Base-by-base conservation (phyloP, 2,797 vertebrate genomes). In the Hephaestus fuliginosus region DNA sequence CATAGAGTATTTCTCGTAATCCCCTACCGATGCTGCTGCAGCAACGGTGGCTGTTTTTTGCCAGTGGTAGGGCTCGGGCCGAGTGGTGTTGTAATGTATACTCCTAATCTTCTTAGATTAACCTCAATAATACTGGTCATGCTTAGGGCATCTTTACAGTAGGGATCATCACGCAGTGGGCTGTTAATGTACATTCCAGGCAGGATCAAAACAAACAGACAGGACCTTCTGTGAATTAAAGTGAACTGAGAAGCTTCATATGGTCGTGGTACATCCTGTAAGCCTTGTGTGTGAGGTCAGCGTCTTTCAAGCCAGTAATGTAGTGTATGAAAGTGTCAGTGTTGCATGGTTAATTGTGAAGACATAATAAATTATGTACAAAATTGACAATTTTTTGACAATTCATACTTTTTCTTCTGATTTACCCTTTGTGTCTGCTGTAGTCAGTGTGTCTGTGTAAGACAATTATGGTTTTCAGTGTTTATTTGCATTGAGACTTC, bases 31-130 rank as follows among this genome's bases (percentile, higher is more conserved):
- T 74, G 67, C 44, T 17, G 25, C 56, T 76, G 60, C 74, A 74
- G 46, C 62, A 44, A 46, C 39, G 7, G 74, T 81, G 82, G 25
- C 75, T 75, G 33, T 88, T 84, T 88, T 33, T 83, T 81, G 65
- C 58, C 70, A 77, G 9, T 66, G 55, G 67, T 46, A 60, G 70
- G 25, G 53, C 65, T 76, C n/a, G 9, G 60, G 33, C 73, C 9
- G 11, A 44, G 74, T 57, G 61, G 63, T 82, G 74, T 72, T 91
- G 92, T 91, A 93, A 93, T 89, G 70, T 83, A 91, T 82, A 91
- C 76, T 61, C 41, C 70, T 91, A 90, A 92, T 93, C 92, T 88
- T 68, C 75, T 90, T 72, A 81, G 89, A 91, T 94, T 92, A 92
- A 88, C 79, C 86, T 78, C 76, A 88, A 83, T 93, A 86, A 81